Evolutionary conservation across 2,113 vertebrate genomes (phyloP).

Genomic region (Raja brachyura): DNA sequence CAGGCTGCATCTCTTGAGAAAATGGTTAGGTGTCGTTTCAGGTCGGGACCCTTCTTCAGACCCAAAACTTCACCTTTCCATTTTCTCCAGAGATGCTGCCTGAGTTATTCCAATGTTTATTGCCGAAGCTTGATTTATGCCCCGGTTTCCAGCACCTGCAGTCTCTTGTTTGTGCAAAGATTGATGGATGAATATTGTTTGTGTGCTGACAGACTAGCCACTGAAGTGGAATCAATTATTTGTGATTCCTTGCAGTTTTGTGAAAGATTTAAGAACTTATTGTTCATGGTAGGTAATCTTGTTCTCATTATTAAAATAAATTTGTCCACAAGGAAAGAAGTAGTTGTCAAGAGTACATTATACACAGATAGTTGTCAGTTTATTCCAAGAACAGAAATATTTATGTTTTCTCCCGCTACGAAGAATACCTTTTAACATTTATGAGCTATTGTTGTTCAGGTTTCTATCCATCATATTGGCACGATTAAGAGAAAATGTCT

Average conservation of each 20-base stretch:
- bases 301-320: too few species aligned
- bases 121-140: too few species aligned
- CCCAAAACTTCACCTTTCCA: too few species aligned
- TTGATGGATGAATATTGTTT: background rate
- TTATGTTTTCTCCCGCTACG: background rate
- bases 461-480: background rate
- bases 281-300: background rate
- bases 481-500: background rate
- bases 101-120: too few species aligned
- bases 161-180: background rate
- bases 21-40: too few species aligned
- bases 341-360: background rate
- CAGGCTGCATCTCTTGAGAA: too few species aligned
- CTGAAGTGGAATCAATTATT: background rate
- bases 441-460: background rate
- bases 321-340: background rate
- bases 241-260: background rate
- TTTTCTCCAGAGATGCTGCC: too few species aligned
- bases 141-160: too few species aligned
- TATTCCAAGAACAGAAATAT: background rate
- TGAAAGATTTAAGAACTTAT: background rate
- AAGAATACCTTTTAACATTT: constrained; percentile 18
- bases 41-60: too few species aligned
- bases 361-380: background rate
- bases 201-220: background rate